Percentiles rank a stretch among this genome's conserved stretches.
phyloP scores from a whole-genome alignment of 2,888 invertebrate genomes.

The Diarsia rubi region DNA sequence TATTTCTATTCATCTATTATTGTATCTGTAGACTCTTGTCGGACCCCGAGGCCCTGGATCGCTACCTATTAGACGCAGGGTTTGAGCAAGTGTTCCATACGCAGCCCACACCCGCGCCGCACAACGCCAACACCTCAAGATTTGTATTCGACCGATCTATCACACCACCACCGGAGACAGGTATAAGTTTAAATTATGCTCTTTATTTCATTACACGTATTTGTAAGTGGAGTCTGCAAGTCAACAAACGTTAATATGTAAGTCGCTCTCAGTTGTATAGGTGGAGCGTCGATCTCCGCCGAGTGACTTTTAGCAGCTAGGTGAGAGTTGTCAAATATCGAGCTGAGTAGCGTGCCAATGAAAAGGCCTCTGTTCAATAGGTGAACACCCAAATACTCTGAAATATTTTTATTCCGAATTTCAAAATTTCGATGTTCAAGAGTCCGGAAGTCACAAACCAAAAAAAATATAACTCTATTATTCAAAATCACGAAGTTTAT shows the following conservation, averaged over 20 bases:
- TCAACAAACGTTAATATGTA: neutral
- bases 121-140: slow-evolving; percentile 75
- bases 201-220: neutral
- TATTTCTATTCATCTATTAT: neutral
- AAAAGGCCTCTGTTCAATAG: neutral
- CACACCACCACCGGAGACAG: slow-evolving; percentile 84
- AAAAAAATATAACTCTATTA: too few relatives aligned
- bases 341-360: neutral
- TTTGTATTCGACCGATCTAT: slow-evolving; percentile 84
- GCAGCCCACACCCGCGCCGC: slow-evolving; percentile 81
- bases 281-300: neutral
- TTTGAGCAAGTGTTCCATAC: slow-evolving; percentile 94
- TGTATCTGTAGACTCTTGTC: slow-evolving; percentile 92
- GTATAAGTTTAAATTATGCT: slow-evolving; percentile 61
- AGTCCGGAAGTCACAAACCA: too few relatives aligned
- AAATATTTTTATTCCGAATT: too few relatives aligned
- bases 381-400: too few relatives aligned
- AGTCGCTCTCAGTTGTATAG: too few relatives aligned
- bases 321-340: neutral
- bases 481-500: too few relatives aligned
- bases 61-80: slow-evolving; percentile 96
- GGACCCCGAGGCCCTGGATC: slow-evolving; percentile 96
- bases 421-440: too few relatives aligned
- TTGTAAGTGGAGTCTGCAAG: neutral
- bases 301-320: neutral